Percentiles rank a stretch among this genome's conserved stretches.
Evolutionary conservation across 2,888 invertebrate genomes (phyloP).

Genomic region (Pachliopta kotzebuea): DNA sequence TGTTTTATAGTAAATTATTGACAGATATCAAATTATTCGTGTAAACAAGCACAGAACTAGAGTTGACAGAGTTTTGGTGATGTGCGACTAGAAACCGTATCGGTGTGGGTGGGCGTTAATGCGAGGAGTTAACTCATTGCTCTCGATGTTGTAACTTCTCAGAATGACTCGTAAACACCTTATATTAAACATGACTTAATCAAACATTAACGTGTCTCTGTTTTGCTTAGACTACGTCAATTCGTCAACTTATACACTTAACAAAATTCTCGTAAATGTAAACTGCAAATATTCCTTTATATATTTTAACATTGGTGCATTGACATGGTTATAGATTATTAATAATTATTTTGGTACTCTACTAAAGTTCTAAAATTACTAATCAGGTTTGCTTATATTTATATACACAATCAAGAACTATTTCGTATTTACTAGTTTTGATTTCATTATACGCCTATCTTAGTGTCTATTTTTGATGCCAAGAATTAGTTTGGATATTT

Average conservation of each 20-base stretch:
- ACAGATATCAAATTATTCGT: not conserved
- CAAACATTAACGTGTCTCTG: constrained; percentile 2
- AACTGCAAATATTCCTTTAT: not conserved
- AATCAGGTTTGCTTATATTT: too few relatives aligned
- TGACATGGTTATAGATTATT: not conserved
- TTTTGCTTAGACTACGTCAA: not conserved
- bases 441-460: too few relatives aligned
- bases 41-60: not conserved
- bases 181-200: constrained; percentile 11
- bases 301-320: not conserved
- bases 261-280: not conserved
- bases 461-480: too few relatives aligned
- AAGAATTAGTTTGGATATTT: too few relatives aligned
- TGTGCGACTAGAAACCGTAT: constrained; percentile 14
- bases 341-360: not conserved
- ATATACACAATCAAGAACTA: too few relatives aligned
- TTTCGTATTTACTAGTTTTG: too few relatives aligned
- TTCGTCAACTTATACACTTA: not conserved
- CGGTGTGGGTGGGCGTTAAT: constrained; percentile 32
- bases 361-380: too few relatives aligned
- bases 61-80: not conserved
- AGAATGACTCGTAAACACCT: constrained; percentile 18
- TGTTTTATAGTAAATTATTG: not conserved
- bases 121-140: constrained; percentile 19
- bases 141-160: constrained; percentile 25